Percentiles rank a stretch among this genome's conserved stretches.
phyloP scores from a whole-genome alignment of 2,113 vertebrate genomes.

The Hydropotes inermis region DNA sequence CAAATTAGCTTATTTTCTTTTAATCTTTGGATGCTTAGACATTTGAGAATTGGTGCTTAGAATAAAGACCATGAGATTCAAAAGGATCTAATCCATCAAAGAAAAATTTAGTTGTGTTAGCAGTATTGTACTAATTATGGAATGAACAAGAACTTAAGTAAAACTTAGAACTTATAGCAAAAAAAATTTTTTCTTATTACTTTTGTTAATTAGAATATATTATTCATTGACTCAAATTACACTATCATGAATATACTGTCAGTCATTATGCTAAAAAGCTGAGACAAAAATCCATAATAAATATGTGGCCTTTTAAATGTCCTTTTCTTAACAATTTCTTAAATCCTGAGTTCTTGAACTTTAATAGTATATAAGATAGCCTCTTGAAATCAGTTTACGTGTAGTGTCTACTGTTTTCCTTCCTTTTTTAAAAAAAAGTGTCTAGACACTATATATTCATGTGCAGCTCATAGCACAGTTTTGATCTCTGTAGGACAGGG shows the following conservation, averaged over 20 bases:
- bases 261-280: background rate
- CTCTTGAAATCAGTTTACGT: background rate
- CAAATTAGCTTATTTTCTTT: background rate
- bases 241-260: background rate
- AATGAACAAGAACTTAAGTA: background rate
- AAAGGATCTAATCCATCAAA: background rate
- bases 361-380: background rate
- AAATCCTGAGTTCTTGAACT: conserved; percentile 8
- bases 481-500: background rate
- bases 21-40: background rate
- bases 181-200: background rate
- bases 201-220: background rate
- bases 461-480: background rate
- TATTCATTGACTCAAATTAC: background rate
- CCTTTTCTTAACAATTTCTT: background rate
- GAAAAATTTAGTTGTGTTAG: background rate
- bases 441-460: background rate
- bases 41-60: background rate
- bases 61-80: background rate
- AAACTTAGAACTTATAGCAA: background rate
- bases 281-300: background rate
- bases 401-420: background rate
- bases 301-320: background rate
- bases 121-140: background rate
- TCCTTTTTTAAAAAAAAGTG: background rate